Percentiles rank a stretch among this genome's conserved stretches.
Evolutionary conservation across 1,140 invertebrate species (phyloP).

Genomic region (Pseudoatta argentina): DNA sequence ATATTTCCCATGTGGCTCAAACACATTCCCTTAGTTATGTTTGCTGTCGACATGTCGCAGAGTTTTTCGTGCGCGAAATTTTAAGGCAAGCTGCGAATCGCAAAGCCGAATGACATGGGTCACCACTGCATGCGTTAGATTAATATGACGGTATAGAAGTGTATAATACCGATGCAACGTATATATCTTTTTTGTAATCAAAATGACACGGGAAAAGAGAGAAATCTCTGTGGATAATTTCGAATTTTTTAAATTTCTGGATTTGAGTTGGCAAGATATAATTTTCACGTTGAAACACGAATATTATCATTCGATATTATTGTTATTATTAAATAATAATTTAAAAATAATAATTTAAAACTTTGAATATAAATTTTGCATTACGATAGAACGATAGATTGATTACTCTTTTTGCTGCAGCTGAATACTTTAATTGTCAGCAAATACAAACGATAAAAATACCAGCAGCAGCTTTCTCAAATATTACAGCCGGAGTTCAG

Average conservation of each 20-base stretch:
- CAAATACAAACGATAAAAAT: slow-evolving; percentile 6
- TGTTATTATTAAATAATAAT: background rate
- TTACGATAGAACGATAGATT: background rate
- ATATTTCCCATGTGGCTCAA: slow-evolving; percentile 72
- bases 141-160: background rate
- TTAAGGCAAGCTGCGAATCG: slow-evolving; percentile 28
- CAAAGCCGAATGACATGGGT: background rate
- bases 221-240: background rate
- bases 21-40: slow-evolving; percentile 55
- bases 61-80: slow-evolving; percentile 34
- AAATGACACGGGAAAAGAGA: background rate
- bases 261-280: background rate
- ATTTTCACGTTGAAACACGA: too few species aligned
- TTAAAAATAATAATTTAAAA: background rate
- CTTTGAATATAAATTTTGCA: background rate
- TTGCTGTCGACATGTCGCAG: slow-evolving; percentile 48
- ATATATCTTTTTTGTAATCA: background rate
- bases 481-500: background rate
- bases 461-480: background rate
- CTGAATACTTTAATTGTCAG: background rate
- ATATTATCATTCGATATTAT: too few species aligned
- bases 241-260: background rate
- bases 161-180: background rate
- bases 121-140: background rate
- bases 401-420: background rate